A percentile compares a stretch with the other conserved stretches of the same genome.
These are phyloP conservation scores for Pandion haliaetus DNA, from an alignment of 2,113 vertebrate genomes.

Conservation along the genomic window DNA sequence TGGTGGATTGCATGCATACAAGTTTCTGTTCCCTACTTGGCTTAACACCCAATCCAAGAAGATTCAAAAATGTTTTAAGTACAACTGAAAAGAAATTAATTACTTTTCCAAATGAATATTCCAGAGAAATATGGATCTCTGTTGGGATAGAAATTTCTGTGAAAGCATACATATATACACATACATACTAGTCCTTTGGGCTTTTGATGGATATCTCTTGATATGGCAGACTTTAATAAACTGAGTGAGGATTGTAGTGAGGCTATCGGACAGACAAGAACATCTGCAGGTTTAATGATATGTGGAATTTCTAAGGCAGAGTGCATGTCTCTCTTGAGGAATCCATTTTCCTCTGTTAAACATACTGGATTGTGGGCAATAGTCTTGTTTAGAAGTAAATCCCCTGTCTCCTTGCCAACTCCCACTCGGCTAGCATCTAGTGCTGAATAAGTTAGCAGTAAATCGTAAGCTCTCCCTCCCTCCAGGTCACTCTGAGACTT, in stretches of 20 bases:
- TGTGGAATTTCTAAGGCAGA: background rate
- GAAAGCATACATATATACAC: background rate
- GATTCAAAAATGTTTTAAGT: background rate
- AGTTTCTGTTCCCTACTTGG: background rate
- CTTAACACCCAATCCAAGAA: background rate
- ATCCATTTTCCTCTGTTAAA: background rate
- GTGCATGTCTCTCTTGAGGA: background rate
- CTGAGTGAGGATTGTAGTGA: background rate
- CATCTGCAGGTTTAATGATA: background rate
- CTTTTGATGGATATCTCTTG: background rate
- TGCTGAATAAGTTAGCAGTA: background rate
- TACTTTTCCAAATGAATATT: background rate
- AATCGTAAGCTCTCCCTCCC: background rate
- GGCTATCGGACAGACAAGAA: background rate
- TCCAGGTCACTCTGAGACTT: background rate
- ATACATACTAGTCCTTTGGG: background rate
- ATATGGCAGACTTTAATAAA: background rate
- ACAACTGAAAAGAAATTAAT: background rate
- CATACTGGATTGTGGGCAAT: background rate
- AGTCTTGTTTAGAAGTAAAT: slow-evolving; percentile 10
- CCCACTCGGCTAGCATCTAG: background rate
- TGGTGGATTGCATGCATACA: background rate
- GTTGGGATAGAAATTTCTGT: background rate
- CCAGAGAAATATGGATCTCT: background rate
- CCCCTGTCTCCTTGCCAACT: slow-evolving; percentile 11